Evolutionary conservation across 2,888 invertebrate species (phyloP).

Genomic region (Digitonthophagus gazella): DNA sequence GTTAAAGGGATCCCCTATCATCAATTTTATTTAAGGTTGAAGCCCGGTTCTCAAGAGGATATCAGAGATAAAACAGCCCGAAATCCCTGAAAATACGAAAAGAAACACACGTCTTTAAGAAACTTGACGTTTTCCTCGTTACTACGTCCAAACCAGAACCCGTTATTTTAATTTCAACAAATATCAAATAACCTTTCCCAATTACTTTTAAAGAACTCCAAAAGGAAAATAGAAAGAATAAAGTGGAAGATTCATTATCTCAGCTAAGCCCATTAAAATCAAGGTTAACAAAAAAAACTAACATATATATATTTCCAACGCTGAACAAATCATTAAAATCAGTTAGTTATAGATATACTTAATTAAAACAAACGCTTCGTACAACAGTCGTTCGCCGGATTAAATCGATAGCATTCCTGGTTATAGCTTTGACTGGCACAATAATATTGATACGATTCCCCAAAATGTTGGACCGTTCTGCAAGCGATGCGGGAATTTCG

Average conservation of each 20-base stretch:
- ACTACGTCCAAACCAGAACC: too few species aligned
- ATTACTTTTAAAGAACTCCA: too few species aligned
- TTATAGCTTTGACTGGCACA: neutral
- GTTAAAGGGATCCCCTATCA: neutral
- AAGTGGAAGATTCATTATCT: too few species aligned
- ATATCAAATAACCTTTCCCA: too few species aligned
- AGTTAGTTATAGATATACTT: neutral
- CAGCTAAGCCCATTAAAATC: too few species aligned
- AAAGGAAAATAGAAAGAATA: too few species aligned
- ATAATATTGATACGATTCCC: neutral
- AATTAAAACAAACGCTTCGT: neutral
- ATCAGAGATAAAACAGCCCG: neutral
- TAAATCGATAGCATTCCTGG: neutral
- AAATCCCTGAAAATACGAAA: neutral
- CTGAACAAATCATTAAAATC: too few species aligned
- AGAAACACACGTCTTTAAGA: neutral
- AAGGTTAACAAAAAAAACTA: too few species aligned
- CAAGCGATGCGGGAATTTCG: neutral
- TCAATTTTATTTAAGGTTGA: neutral
- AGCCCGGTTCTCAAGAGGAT: neutral
- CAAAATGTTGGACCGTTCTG: neutral
- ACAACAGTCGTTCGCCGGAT: neutral
- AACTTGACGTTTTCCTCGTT: neutral
- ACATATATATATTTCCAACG: too few species aligned
- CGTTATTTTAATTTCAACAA: too few species aligned